Evolutionary conservation across 2,888 invertebrate genomes (phyloP).

Genomic region (Barypeithes pellucidus): DNA sequence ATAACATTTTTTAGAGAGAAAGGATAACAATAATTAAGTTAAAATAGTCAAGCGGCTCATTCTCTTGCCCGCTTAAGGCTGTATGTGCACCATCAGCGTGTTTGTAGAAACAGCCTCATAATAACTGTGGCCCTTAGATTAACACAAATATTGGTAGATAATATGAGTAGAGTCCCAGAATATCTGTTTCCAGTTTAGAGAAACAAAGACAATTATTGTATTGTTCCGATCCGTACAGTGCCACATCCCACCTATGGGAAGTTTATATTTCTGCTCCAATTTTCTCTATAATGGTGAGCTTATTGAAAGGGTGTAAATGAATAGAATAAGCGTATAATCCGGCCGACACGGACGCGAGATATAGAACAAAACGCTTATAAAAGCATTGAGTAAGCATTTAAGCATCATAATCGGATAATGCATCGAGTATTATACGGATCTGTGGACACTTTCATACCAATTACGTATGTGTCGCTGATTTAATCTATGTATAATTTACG

Average conservation of each 20-base stretch:
- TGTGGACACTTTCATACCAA: slow-evolving; percentile 56
- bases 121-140: background rate
- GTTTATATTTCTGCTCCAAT: slow-evolving; percentile 51
- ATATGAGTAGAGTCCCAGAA: background rate
- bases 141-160: background rate
- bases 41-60: too few species aligned
- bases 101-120: too few species aligned
- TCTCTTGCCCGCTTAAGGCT: too few species aligned
- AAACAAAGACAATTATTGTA: slow-evolving; percentile 37
- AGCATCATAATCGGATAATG: slow-evolving; percentile 55
- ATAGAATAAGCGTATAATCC: slow-evolving; percentile 52
- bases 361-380: slow-evolving; percentile 54
- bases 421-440: slow-evolving; percentile 54
- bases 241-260: slow-evolving; percentile 37
- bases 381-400: slow-evolving; percentile 54
- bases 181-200: slow-evolving; percentile 21
- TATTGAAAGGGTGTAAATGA: slow-evolving; percentile 53
- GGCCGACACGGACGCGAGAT: slow-evolving; percentile 50
- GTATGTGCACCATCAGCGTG: too few species aligned
- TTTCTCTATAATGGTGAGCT: slow-evolving; percentile 44
- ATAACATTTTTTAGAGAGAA: too few species aligned
- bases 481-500: slow-evolving; percentile 51
- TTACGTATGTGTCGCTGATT: slow-evolving; percentile 54
- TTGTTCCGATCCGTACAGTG: slow-evolving; percentile 35
- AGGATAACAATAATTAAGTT: too few species aligned